phyloP scores from a whole-genome alignment of 1,140 invertebrate species.

The Lucilia cuprina region DNA sequence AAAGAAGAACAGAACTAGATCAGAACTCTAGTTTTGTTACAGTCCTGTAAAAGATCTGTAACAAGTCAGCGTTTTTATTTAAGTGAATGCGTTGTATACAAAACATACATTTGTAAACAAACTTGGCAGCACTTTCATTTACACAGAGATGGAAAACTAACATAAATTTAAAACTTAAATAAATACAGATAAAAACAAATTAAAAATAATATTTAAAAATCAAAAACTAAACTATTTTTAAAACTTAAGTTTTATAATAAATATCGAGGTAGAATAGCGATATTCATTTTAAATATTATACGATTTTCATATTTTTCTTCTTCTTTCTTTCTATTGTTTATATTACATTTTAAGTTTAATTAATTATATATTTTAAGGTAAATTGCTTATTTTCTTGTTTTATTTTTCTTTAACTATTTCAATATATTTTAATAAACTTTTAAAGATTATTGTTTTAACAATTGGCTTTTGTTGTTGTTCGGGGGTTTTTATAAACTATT shows the following conservation, averaged over 20 bases:
- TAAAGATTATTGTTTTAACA: background rate
- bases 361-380: background rate
- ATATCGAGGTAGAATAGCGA: slow-evolving; percentile 32
- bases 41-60: no score
- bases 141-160: background rate
- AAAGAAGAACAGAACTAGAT: no score
- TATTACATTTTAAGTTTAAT: background rate
- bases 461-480: no score
- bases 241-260: background rate
- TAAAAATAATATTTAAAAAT: background rate
- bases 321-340: background rate
- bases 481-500: slow-evolving; percentile 4
- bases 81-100: no score
- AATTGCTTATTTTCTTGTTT: background rate
- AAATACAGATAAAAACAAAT: background rate
- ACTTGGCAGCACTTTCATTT: background rate
- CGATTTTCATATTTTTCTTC: background rate
- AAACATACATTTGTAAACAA: background rate
- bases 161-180: background rate
- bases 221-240: background rate
- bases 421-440: slow-evolving; percentile 15
- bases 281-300: background rate
- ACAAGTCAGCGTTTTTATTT: no score
- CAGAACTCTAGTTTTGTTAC: no score
- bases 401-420: slow-evolving; percentile 10